These are phyloP conservation scores for Scaeva pyrastri DNA, from an alignment of 2,888 invertebrate species.

Conservation along the genomic window DNA sequence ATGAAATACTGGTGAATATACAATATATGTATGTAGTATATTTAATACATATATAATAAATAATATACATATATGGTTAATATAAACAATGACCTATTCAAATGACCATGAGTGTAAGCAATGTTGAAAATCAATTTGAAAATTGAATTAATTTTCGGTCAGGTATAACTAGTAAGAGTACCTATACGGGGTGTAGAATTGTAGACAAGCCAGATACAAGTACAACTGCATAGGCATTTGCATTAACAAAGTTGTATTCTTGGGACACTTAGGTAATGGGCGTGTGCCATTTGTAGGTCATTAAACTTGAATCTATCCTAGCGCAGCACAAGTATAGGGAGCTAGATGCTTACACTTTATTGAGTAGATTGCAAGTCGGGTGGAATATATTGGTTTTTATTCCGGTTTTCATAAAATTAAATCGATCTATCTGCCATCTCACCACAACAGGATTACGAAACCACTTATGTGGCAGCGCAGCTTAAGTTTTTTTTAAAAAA, in stretches of 20 bases:
- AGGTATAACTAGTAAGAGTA: too few species aligned
- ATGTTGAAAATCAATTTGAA: background rate
- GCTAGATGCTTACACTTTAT: background rate
- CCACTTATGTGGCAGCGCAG: conserved; percentile 26
- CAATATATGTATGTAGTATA: too few species aligned
- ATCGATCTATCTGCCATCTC: background rate
- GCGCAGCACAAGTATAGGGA: background rate
- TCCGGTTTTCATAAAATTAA: conserved; percentile 26
- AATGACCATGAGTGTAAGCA: background rate
- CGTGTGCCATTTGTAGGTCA: conserved; percentile 36
- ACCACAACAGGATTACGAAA: background rate
- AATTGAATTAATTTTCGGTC: background rate
- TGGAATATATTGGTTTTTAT: conserved; percentile 9
- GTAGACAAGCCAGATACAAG: too few species aligned
- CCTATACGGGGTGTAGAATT: too few species aligned
- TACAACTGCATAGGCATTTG: background rate
- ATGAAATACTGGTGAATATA: too few species aligned
- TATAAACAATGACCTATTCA: background rate
- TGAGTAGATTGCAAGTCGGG: background rate
- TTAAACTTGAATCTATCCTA: conserved; percentile 35
- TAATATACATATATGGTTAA: too few species aligned
- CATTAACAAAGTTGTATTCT: background rate
- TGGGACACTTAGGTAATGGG: background rate
- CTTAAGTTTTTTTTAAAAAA: background rate
- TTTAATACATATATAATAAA: too few species aligned